Percentiles rank a stretch among this genome's conserved stretches.
phyloP scores from a whole-genome alignment of 64 coral and sea anemone species.

The Montipora efflorescens region DNA sequence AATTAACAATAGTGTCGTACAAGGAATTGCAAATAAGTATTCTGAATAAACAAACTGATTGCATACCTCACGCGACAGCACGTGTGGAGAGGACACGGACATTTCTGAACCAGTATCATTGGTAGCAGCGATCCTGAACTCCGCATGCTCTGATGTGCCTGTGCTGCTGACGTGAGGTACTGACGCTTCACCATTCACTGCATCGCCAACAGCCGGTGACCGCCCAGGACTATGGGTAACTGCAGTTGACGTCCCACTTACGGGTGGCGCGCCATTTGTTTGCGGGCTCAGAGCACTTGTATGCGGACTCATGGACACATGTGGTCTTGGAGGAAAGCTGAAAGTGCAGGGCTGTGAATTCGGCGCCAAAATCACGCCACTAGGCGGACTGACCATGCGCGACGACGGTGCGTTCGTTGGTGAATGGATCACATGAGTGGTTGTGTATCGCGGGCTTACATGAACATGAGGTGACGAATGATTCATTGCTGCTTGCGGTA shows the following conservation, averaged over 20 bases:
- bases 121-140: slow-evolving; percentile 58
- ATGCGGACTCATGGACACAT: slow-evolving; percentile 23
- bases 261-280: slow-evolving; percentile 63
- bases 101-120: slow-evolving; percentile 87
- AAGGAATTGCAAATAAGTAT: not conserved
- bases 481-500: slow-evolving; percentile 14
- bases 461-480: slow-evolving; percentile 17
- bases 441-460: slow-evolving; percentile 44
- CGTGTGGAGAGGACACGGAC: slow-evolving; percentile 76
- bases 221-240: slow-evolving; percentile 60
- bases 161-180: slow-evolving; percentile 94
- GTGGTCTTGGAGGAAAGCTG: slow-evolving; percentile 31
- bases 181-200: slow-evolving; percentile 70
- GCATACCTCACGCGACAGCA: slow-evolving; percentile 52
- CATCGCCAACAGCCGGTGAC: slow-evolving; percentile 53
- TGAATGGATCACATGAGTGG: slow-evolving; percentile 42
- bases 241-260: slow-evolving; percentile 7
- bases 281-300: slow-evolving; percentile 28
- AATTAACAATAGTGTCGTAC: not conserved
- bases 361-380: slow-evolving; percentile 14
- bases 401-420: slow-evolving; percentile 26
- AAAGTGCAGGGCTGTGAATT: slow-evolving; percentile 42
- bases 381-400: slow-evolving; percentile 28
- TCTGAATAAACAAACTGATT: not conserved
- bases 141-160: slow-evolving; percentile 83